Evolutionary conservation across 2,888 invertebrate genomes (phyloP), one percentile per base, ranked within the genome.

Genomic region (Petrolisthes cinctipes): DNA sequence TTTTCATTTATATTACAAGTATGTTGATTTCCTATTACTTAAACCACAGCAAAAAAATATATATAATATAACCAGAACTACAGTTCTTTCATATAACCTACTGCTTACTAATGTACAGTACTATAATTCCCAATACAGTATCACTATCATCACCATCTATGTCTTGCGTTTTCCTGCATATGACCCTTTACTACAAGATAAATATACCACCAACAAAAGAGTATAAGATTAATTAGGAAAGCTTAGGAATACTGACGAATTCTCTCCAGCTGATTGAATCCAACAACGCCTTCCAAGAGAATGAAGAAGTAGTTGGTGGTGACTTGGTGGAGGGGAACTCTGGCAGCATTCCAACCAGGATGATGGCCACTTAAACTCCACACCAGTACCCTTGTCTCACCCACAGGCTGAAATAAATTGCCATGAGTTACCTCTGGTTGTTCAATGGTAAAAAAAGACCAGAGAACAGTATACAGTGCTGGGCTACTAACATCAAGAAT

Each of bases 221-320:
- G 14, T 66, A 17, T 3, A 14, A 71, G 23, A 23, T 5, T 20
- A 71, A 5, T n/a, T 6, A 11, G 14, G 5, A 11, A 71, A 71
- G 71, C 5, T 20, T n/a, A 53, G 4, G 17, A 71, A 37, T 81
- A 86, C 86, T 82, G 9, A 86, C 86, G 66, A 53, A 83, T 82
- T 53, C 23, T 78, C n/a, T 86, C 68, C 54, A 83, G 68, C 68
- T 86, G 86, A 71, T 86, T 86, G 56, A 76, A 5, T 37, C 86
- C 86, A 17, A 86, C 82, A 7, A 82, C 23, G 66, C 88, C 88
- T 23, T 88, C 88, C 5, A 88, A 5, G 4, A 82, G 66, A 56
- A 88, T 71, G 56, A 53, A 37, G 78, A 85, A 88, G 57, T 84
- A 80, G 20, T 66, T 23, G 20, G 78, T 57, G 5, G 84, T 87